These are phyloP conservation scores for Anoplophora glabripennis DNA, from an alignment of 1,140 invertebrate species.

Conservation along the genomic window DNA sequence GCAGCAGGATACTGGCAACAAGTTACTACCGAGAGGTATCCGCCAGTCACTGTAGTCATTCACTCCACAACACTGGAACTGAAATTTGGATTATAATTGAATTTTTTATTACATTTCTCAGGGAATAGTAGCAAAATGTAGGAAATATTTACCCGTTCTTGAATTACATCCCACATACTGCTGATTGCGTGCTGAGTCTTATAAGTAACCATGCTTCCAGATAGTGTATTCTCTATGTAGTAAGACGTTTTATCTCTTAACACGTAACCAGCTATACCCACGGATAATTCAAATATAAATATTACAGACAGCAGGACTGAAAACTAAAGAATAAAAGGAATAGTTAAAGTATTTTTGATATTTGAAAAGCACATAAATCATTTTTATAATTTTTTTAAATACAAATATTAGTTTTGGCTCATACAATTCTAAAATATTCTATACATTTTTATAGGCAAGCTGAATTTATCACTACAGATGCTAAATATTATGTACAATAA, in stretches of 20 bases:
- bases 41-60: constrained; percentile 60
- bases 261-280: constrained; percentile 81
- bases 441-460: no score
- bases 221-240: constrained; percentile 61
- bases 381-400: no score
- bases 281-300: constrained; percentile 79
- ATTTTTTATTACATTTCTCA: constrained; percentile 11
- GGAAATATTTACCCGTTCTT: constrained; percentile 37
- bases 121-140: constrained; percentile 9
- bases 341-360: no score
- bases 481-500: no score
- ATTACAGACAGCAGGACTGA: constrained; percentile 74
- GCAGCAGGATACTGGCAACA: constrained; percentile 65
- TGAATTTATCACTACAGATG: no score
- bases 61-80: constrained; percentile 75
- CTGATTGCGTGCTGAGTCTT: constrained; percentile 42
- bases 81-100: constrained; percentile 24
- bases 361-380: no score
- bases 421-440: no score
- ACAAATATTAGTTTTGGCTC: no score
- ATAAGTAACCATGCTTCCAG: constrained; percentile 63
- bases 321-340: constrained; percentile 61
- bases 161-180: constrained; percentile 47
- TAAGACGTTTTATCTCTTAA: constrained; percentile 65
- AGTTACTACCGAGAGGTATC: constrained; percentile 25